A percentile compares a stretch with the other conserved stretches of the same genome.
Conservation (phyloP, 2,888 invertebrate species). For the Trachelus tabidus region DNA sequence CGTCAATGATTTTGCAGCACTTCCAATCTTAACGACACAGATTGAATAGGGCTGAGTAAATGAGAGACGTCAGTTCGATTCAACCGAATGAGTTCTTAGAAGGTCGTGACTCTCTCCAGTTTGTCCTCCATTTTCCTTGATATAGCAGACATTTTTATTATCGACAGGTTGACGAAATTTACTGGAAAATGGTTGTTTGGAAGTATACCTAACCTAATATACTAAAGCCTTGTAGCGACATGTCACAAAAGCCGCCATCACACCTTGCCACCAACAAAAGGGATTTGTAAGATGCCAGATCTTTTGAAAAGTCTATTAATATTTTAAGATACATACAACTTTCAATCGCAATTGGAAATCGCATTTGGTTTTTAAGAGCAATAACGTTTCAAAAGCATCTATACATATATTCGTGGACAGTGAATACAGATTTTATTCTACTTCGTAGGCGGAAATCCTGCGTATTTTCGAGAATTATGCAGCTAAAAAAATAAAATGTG, state of each 20-base stretch:
- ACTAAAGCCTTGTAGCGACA: background rate
- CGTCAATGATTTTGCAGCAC: too few relatives aligned
- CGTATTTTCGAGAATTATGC: conserved; percentile 24
- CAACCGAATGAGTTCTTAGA: conserved; percentile 23
- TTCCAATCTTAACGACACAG: background rate
- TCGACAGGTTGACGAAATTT: conserved; percentile 48
- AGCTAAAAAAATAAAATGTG: conserved; percentile 24
- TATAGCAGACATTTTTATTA: conserved; percentile 11
- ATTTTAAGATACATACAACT: background rate
- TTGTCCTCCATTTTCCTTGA: conserved; percentile 1
- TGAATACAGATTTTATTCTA: background rate
- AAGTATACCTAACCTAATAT: conserved; percentile 15
- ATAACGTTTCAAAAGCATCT: background rate
- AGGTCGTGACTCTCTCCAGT: conserved; percentile 30
- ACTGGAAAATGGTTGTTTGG: conserved; percentile 33
- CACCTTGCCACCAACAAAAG: background rate
- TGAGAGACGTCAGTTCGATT: conserved; percentile 17
- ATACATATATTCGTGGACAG: background rate
- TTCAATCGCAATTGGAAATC: background rate
- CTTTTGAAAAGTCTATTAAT: background rate
- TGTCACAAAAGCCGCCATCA: background rate
- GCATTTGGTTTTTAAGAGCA: background rate
- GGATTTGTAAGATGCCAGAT: background rate
- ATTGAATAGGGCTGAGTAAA: background rate
- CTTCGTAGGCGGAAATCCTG: background rate